Percentiles rank a stretch among this genome's conserved stretches.
Evolutionary conservation across 2,888 invertebrate genomes (phyloP).

Genomic region (Lasioglossum lativentre): DNA sequence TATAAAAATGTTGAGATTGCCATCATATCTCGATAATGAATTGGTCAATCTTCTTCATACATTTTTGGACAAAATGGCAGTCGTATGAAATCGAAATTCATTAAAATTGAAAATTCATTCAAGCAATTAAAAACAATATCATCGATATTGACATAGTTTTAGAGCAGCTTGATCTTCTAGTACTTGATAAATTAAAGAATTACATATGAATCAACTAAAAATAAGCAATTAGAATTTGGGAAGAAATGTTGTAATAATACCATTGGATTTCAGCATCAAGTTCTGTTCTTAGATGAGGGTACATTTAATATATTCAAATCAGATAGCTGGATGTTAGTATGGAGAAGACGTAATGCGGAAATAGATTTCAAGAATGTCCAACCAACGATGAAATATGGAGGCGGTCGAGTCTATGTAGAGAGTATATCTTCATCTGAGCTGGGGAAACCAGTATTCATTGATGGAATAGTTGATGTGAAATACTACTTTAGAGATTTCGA

Average conservation of each 20-base stretch:
- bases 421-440: neutral
- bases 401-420: neutral
- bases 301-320: neutral
- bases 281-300: neutral
- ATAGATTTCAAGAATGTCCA: constrained; percentile 11
- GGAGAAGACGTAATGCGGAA: neutral
- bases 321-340: neutral
- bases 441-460: neutral
- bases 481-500: neutral
- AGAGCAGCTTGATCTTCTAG: neutral
- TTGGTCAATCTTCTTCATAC: too few relatives aligned
- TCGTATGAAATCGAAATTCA: too few relatives aligned
- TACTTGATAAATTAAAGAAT: neutral
- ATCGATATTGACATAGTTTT: too few relatives aligned
- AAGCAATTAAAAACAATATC: too few relatives aligned
- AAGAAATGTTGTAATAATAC: neutral
- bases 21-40: too few relatives aligned
- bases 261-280: neutral
- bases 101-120: too few relatives aligned
- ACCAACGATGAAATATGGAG: constrained; percentile 8
- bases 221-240: neutral
- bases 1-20: too few relatives aligned
- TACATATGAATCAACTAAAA: neutral
- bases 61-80: too few relatives aligned
- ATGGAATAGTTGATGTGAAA: neutral